Evolutionary conservation across 2,113 vertebrate species (phyloP).

Genomic region (Macrotis lagotis): DNA sequence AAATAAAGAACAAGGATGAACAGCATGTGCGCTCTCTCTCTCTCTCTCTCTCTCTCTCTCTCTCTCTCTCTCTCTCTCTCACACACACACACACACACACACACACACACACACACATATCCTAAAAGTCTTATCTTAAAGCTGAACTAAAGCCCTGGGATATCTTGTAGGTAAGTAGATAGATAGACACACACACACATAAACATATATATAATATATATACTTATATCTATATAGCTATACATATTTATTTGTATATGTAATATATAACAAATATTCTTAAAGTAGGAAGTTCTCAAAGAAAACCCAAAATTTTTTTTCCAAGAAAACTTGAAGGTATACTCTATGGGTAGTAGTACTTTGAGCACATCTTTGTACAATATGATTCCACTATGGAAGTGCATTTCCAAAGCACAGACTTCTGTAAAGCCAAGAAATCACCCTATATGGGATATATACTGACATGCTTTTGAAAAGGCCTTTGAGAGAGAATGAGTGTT

Average conservation of each 20-base stretch:
- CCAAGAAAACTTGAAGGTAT: constrained; percentile 19
- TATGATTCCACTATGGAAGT: background rate
- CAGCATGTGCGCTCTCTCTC: background rate
- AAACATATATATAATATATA: no score
- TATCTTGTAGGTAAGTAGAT: background rate
- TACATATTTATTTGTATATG: background rate
- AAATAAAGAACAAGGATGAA: background rate
- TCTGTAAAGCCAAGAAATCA: background rate
- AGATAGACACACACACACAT: background rate
- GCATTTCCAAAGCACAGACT: background rate
- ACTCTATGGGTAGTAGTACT: background rate
- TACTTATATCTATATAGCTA: no score
- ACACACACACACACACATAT: no score
- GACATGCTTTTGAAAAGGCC: background rate
- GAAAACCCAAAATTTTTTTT: constrained; percentile 52
- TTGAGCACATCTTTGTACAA: background rate
- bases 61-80: no score
- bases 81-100: no score
- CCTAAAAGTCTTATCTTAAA: no score
- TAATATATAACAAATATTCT: background rate
- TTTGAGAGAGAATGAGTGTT: background rate
- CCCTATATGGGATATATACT: background rate
- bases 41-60: no score
- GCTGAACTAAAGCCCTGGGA: background rate
- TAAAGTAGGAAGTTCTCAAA: constrained; percentile 53